Base-by-base conservation (phyloP, 2,888 invertebrate genomes). In the Ryuthela nishihirai region DNA sequence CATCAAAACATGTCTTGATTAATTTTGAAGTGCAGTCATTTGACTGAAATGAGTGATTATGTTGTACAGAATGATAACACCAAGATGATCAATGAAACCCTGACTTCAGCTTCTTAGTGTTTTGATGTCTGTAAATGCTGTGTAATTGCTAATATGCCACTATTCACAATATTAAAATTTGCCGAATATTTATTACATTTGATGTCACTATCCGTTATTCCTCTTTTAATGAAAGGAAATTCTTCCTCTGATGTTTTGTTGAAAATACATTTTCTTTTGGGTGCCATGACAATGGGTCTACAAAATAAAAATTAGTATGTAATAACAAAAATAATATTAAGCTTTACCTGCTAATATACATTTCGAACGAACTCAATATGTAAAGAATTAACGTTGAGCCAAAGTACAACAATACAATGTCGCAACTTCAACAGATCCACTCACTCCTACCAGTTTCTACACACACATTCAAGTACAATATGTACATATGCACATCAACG, bases 271-370 rank as follows among this genome's bases (percentile, higher is more conserved):
- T 36, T 36, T 17, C 7, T 36, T 36, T 17, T n/a, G 36, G 36
- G 15, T 6, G n/a, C 36, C 17, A 17, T n/a, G 17, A 36, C 9
- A 36, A 36, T 36, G 17, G 36, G 7, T 36, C 39, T 39, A 17
- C 17, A 39, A 39, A 39, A 18, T 20, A 39, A 39, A 39, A 39
- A 36, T 36, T 36, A 36, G 18, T 39, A 39, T 39, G 39, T 39
- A 7, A 39, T 39, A 39, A 9, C 21, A 39, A 7, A 29, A 39
- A 36, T 15, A 39, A 39, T 39, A 39, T 39, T 39, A 10, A 39
- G 5, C 10, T 39, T 39, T 39, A 39, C 39, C 18, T 10, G 39
- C n/a, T 4, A 15, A 39, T 39, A 39, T 39, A 10, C n/a, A 10
- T 39, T 36, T 39, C 18, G 39, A 39, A 39, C 18, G 39, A 39